phyloP scores from a whole-genome alignment of 1,140 invertebrate genomes.

The Zaprionus lachaisei region DNA sequence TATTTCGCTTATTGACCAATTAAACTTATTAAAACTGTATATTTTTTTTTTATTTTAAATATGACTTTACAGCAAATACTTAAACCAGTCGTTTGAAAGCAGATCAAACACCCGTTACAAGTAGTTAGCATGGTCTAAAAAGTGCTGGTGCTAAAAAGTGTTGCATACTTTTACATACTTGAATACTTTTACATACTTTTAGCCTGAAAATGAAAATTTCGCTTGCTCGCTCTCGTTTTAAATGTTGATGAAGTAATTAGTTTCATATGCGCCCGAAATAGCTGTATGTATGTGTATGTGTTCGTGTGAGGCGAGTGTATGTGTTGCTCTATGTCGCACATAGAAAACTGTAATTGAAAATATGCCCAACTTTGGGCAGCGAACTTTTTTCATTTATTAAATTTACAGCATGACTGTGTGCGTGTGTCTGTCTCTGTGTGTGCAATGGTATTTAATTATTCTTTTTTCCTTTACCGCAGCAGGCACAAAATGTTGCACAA shows the following conservation, averaged over 20 bases:
- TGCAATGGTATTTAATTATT: conserved; percentile 59
- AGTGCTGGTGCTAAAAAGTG: conserved; percentile 30
- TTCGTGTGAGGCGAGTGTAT: conserved; percentile 5
- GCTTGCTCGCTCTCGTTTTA: conserved; percentile 47
- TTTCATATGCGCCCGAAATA: conserved; percentile 60
- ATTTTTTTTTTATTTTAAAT: not conserved
- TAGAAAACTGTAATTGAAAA: conserved; percentile 76
- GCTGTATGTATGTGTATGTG: conserved; percentile 1
- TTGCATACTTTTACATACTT: conserved; percentile 23
- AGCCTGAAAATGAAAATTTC: conserved; percentile 58
- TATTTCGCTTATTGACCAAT: not conserved
- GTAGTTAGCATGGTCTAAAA: not conserved
- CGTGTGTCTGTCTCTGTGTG: not conserved
- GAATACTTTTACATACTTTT: not conserved
- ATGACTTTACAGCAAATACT: not conserved
- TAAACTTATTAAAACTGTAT: not conserved
- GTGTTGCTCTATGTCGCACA: conserved; percentile 37
- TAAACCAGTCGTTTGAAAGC: not conserved
- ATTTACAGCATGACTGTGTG: conserved; percentile 53
- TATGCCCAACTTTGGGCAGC: conserved; percentile 59
- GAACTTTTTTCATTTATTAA: conserved; percentile 78
- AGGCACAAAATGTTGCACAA: conserved; percentile 19
- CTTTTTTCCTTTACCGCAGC: conserved; percentile 1
- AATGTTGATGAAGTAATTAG: conserved; percentile 82
- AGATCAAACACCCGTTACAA: not conserved